These are phyloP conservation scores for Cyphomyrus discorhynchus DNA, from an alignment of 2,113 vertebrate species.

Conservation along the genomic window DNA sequence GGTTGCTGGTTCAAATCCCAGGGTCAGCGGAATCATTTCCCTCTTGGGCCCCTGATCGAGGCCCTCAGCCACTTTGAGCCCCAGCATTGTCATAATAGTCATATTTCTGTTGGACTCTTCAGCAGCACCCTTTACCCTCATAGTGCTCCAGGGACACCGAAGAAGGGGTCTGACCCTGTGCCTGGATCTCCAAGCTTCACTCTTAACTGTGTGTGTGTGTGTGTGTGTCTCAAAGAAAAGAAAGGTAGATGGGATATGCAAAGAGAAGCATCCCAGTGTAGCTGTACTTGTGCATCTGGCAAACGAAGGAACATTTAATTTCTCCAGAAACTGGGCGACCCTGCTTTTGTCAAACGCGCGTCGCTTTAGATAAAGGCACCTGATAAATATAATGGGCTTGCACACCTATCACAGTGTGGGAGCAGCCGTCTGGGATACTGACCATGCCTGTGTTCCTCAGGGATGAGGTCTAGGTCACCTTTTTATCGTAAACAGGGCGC, in stretches of 20 bases:
- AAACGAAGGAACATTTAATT: neutral
- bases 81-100: neutral
- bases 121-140: neutral
- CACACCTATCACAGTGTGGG: neutral
- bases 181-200: neutral
- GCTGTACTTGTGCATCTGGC: neutral
- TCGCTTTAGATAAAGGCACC: neutral
- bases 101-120: neutral
- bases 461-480: neutral
- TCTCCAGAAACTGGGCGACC: neutral
- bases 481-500: slow-evolving; percentile 44
- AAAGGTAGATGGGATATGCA: neutral
- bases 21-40: neutral
- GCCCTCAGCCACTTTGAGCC: neutral
- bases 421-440: neutral
- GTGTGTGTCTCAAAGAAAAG: neutral
- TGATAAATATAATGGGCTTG: neutral
- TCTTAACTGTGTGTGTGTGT: neutral
- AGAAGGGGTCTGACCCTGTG: neutral
- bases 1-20: neutral
- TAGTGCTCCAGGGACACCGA: neutral
- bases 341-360: neutral
- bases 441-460: neutral
- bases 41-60: neutral
- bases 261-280: neutral